Percentiles rank a stretch among this genome's conserved stretches.
Conservation (phyloP, 2,888 invertebrate genomes). For the Chrysolina oricalcia region DNA sequence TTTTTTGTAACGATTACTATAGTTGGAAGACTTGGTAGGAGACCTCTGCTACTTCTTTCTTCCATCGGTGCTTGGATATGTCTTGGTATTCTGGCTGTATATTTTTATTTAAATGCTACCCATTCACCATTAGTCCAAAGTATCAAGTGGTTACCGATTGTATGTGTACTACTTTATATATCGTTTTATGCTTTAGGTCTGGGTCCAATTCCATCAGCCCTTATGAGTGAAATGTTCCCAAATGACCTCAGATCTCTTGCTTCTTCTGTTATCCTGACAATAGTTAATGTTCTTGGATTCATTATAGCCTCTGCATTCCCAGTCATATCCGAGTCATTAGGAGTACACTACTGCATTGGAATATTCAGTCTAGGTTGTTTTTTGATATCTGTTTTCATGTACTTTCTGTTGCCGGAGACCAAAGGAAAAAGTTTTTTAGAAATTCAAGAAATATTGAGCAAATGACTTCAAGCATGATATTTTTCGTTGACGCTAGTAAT, state of each 20-base stretch:
- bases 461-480: not conserved
- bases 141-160: not conserved
- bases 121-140: not conserved
- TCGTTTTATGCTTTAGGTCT: not conserved
- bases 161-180: not conserved
- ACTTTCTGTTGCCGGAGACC: constrained; percentile 32
- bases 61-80: constrained; percentile 79
- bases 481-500: too few relatives aligned
- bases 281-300: not conserved
- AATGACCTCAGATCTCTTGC: not conserved
- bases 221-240: not conserved
- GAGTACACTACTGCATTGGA: constrained; percentile 6
- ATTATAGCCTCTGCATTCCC: not conserved
- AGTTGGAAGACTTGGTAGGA: constrained; percentile 83
- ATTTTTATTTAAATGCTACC: constrained; percentile 73
- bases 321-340: not conserved
- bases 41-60: constrained; percentile 80
- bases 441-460: not conserved
- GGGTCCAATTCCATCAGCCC: not conserved
- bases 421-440: too few relatives aligned
- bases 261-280: not conserved
- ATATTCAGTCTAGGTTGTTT: not conserved
- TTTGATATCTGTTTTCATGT: not conserved
- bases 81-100: constrained; percentile 74
- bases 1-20: constrained; percentile 81